A percentile compares a stretch with the other conserved stretches of the same genome.
These are phyloP conservation scores for Schizaphis graminum DNA, from an alignment of 2,888 invertebrate species.

Conservation along the genomic window DNA sequence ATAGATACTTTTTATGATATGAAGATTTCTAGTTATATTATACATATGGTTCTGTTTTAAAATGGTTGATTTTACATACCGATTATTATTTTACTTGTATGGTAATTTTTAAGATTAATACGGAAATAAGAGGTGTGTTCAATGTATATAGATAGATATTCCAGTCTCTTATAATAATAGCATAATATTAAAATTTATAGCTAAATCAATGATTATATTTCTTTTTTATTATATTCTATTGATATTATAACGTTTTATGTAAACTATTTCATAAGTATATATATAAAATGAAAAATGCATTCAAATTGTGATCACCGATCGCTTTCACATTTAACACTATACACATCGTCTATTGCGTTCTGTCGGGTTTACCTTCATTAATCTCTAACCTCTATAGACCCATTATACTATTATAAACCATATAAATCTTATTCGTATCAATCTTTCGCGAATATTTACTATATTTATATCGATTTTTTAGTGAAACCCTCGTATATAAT, in stretches of 20 bases:
- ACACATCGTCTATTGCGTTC: slow-evolving; percentile 29
- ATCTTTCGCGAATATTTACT: slow-evolving; percentile 33
- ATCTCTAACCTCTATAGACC: slow-evolving; percentile 14
- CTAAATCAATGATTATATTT: neutral
- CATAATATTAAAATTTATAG: no score
- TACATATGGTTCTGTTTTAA: neutral
- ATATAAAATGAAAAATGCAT: slow-evolving; percentile 14
- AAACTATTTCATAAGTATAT: neutral
- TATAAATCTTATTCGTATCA: slow-evolving; percentile 22
- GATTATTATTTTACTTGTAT: neutral
- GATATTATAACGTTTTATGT: neutral
- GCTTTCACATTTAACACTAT: slow-evolving; percentile 43
- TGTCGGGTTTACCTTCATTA: slow-evolving; percentile 13
- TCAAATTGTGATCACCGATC: slow-evolving; percentile 1
- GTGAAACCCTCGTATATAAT: neutral
- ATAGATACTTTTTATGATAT: neutral
- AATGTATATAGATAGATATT: neutral
- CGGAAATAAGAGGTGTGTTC: neutral
- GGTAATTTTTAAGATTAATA: neutral
- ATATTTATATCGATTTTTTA: slow-evolving; percentile 28
- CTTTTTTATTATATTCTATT: neutral
- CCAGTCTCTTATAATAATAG: neutral
- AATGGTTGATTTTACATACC: neutral
- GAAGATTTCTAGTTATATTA: neutral
- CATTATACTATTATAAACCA: slow-evolving; percentile 33